These are phyloP conservation scores for Dicyrtomina minuta DNA, from an alignment of 2,888 invertebrate genomes.

Conservation along the genomic window DNA sequence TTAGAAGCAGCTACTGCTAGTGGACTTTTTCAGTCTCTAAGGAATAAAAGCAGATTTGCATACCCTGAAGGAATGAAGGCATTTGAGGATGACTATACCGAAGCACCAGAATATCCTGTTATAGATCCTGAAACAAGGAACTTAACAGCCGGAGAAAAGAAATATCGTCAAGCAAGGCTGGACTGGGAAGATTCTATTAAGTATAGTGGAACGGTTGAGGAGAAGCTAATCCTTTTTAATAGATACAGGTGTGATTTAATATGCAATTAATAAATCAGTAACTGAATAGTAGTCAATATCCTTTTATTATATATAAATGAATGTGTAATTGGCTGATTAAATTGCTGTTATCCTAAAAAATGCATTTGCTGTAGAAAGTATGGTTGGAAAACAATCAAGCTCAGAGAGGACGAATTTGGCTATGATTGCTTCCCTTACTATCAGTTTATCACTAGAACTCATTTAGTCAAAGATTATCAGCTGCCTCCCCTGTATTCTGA, in stretches of 20 bases:
- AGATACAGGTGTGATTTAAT: constrained; percentile 62
- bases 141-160: constrained; percentile 44
- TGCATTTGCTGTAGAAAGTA: constrained; percentile 73
- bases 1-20: no score
- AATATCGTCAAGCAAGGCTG: constrained; percentile 59
- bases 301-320: neutral
- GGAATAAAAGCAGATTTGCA: constrained; percentile 37
- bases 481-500: constrained; percentile 65
- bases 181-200: constrained; percentile 64
- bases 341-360: no score
- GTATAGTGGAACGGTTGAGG: constrained; percentile 72
- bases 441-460: constrained; percentile 77
- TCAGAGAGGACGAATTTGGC: constrained; percentile 65
- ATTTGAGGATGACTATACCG: constrained; percentile 50
- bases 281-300: no score
- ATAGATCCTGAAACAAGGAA: constrained; percentile 63
- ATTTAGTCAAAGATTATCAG: constrained; percentile 62
- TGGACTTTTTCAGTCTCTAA: no score
- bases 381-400: constrained; percentile 68
- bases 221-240: constrained; percentile 79
- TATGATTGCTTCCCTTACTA: constrained; percentile 71
- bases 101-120: constrained; percentile 61
- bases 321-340: no score
- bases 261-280: no score
- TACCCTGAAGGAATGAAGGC: constrained; percentile 42